Percentiles rank a stretch among this genome's conserved stretches.
phyloP scores from a whole-genome alignment of 2,797 vertebrate genomes.

The Cossypha polioptera region DNA sequence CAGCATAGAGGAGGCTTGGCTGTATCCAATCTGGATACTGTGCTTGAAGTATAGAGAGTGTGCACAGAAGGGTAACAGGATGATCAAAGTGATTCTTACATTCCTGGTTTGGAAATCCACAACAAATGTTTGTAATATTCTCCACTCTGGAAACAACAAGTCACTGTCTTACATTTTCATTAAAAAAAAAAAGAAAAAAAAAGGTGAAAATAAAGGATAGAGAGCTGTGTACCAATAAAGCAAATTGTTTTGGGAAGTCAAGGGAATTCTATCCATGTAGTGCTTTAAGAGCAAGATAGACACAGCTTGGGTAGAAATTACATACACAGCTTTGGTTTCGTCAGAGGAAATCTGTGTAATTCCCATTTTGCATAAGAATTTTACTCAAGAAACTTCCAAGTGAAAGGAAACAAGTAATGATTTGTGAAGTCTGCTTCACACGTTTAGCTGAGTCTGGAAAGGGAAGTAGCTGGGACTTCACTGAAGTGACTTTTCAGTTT shows the following conservation, averaged over 20 bases:
- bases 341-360: background rate
- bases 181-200: background rate
- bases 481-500: background rate
- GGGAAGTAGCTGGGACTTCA: background rate
- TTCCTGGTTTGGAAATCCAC: background rate
- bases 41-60: background rate
- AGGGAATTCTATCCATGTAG: background rate
- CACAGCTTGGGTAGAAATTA: background rate
- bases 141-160: background rate
- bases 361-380: background rate
- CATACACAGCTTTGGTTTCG: background rate
- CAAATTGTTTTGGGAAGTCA: accelerated
- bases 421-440: background rate
- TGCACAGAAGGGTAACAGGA: background rate
- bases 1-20: background rate
- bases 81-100: background rate
- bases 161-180: background rate
- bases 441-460: background rate
- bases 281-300: background rate
- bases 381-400: background rate
- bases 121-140: background rate
- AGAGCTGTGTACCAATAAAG: background rate
- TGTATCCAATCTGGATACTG: background rate
- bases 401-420: background rate
- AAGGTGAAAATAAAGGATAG: background rate